Conservation (phyloP, 2,113 vertebrate species). For the Sorex araneus region DNA sequence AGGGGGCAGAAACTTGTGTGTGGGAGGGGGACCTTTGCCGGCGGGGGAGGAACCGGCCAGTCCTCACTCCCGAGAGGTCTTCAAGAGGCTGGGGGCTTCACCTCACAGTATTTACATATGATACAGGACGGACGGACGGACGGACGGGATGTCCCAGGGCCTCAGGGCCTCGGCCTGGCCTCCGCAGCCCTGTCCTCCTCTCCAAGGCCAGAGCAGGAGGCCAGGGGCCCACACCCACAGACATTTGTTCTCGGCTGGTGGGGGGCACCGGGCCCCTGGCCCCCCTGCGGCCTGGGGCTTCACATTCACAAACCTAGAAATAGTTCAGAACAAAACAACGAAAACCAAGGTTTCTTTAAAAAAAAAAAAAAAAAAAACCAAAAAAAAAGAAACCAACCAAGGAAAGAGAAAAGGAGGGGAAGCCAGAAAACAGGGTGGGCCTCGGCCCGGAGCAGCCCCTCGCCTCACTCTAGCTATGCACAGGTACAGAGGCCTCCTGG, state of each 20-base stretch:
- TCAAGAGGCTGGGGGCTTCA: constrained; percentile 78
- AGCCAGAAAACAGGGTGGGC: constrained; percentile 78
- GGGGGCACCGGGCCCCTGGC: constrained; percentile 77
- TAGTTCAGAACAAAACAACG: constrained; percentile 83
- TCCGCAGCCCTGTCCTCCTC: constrained; percentile 78
- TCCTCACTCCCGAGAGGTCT: constrained; percentile 57
- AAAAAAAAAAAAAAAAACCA: constrained; percentile 50
- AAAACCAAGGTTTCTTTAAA: constrained; percentile 86
- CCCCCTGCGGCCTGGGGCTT: constrained; percentile 89
- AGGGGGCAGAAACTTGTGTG: constrained; percentile 40
- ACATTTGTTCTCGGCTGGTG: constrained; percentile 91
- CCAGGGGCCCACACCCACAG: constrained; percentile 94
- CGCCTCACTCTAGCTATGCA: constrained; percentile 81
- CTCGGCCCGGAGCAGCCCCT: constrained; percentile 43
- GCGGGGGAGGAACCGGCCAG: constrained; percentile 21
- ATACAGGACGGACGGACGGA: constrained; percentile 90
- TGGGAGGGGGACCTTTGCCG: constrained; percentile 42
- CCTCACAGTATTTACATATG: constrained; percentile 96
- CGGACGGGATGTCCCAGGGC: too few relatives aligned
- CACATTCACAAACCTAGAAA: constrained; percentile 94
- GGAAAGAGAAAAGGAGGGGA: constrained; percentile 87
- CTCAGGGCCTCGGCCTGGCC: constrained; percentile 76
- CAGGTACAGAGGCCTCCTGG: constrained; percentile 79
- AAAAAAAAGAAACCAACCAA: constrained; percentile 73
- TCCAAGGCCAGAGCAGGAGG: constrained; percentile 79